A percentile compares a stretch with the other conserved stretches of the same genome.
Evolutionary conservation across 35 echinoderm and acorn worm genomes (phyloP).

Genomic region (Acanthaster planci): DNA sequence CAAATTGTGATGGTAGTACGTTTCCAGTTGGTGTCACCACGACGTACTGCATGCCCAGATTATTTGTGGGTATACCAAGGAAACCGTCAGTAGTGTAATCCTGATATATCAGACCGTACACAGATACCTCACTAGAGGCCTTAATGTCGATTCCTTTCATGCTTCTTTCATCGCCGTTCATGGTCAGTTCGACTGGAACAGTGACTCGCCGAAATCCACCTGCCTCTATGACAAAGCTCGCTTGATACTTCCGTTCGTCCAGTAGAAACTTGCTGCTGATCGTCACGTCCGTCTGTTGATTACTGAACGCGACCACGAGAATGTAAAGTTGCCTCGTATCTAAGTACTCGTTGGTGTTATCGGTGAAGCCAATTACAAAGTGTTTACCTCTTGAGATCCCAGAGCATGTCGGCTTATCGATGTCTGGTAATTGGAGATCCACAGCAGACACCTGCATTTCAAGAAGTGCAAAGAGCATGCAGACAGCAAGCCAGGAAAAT

Average conservation of each 20-base stretch:
- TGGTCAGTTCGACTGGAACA: conserved; percentile 34
- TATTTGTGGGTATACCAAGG: conserved; percentile 54
- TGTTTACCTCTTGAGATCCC: conserved; percentile 60
- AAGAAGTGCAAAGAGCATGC: too few relatives aligned
- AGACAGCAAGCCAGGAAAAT: too few relatives aligned
- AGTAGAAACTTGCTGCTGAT: conserved; percentile 53
- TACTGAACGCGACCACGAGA: conserved; percentile 65
- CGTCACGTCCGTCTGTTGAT: conserved; percentile 50
- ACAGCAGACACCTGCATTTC: too few relatives aligned
- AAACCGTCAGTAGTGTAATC: conserved; percentile 62
- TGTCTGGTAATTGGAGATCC: too few relatives aligned
- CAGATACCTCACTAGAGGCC: conserved; percentile 60
- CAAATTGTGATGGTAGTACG: neutral
- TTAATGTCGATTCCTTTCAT: conserved; percentile 41
- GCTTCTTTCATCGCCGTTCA: conserved; percentile 31
- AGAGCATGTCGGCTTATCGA: neutral
- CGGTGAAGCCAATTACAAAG: conserved; percentile 37
- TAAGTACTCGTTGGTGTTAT: neutral
- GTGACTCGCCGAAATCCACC: conserved; percentile 7
- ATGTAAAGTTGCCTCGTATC: conserved; percentile 13
- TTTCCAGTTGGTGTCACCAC: neutral
- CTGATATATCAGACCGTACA: conserved; percentile 42
- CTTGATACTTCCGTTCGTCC: conserved; percentile 9
- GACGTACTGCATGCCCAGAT: conserved; percentile 51
- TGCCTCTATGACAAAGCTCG: conserved; percentile 38